These are phyloP conservation scores for Margarornis squamiger DNA, from an alignment of 2,797 vertebrate genomes.

Conservation along the genomic window DNA sequence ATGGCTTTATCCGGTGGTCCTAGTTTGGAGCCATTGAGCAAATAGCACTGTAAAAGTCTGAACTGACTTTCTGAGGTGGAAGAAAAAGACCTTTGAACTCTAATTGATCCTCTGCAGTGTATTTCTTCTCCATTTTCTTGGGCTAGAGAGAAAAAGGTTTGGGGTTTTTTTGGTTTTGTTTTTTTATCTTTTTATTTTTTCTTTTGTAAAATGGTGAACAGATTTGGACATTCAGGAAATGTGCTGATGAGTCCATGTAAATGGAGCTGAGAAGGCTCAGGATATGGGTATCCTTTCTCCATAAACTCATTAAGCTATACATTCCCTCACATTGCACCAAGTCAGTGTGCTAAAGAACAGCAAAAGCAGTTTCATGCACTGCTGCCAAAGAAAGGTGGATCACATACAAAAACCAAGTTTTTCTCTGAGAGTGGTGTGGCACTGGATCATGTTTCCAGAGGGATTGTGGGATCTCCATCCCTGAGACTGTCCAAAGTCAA, in stretches of 20 bases:
- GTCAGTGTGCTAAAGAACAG: neutral
- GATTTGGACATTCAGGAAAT: neutral
- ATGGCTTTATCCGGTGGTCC: neutral
- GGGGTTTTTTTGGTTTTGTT: too few relatives aligned
- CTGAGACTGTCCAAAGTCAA: neutral
- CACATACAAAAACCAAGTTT: neutral
- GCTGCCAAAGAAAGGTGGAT: neutral
- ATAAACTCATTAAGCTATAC: neutral
- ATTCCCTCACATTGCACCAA: neutral
- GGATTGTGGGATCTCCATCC: neutral
- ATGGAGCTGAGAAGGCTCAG: too few relatives aligned
- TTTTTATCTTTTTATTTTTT: neutral
- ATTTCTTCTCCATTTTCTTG: neutral
- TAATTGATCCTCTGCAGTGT: neutral
- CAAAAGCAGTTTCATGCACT: neutral
- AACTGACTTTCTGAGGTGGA: neutral
- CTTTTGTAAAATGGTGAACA: neutral
- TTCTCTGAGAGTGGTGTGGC: neutral
- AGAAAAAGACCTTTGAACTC: neutral
- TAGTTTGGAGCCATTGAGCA: neutral
- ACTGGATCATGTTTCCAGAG: neutral
- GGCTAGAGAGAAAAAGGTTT: neutral
- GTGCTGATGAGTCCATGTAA: neutral
- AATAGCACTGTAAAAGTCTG: neutral
- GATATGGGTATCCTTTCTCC: neutral